Conservation (phyloP, 1,140 invertebrate species). For the Eupristina koningsbergeri region DNA sequence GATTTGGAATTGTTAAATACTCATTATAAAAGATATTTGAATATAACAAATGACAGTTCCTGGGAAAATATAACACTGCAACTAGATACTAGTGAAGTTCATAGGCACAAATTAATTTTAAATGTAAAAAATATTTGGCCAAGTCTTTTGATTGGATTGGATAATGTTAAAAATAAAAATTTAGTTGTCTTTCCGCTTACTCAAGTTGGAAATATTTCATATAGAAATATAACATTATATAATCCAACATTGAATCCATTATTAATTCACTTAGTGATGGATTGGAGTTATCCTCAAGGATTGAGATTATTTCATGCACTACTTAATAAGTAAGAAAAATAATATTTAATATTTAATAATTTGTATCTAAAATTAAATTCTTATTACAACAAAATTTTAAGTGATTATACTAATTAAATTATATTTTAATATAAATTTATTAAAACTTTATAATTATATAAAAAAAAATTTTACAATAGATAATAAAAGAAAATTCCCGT, state of each 20-base stretch:
- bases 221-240: constrained; percentile 75
- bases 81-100: constrained; percentile 84
- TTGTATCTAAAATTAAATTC: no score
- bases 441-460: no score
- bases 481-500: no score
- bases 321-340: constrained; percentile 65
- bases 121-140: constrained; percentile 85
- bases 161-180: constrained; percentile 68
- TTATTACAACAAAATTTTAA: no score
- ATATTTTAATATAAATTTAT: no score
- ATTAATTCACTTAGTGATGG: constrained; percentile 78
- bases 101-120: constrained; percentile 81
- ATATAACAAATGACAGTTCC: constrained; percentile 69
- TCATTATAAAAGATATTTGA: constrained; percentile 75
- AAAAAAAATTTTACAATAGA: no score
- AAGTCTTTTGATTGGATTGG: constrained; percentile 66
- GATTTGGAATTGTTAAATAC: constrained; percentile 77
- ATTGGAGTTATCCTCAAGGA: constrained; percentile 75
- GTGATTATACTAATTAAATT: no score
- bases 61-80: constrained; percentile 83
- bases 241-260: constrained; percentile 79
- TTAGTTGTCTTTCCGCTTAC: constrained; percentile 84
- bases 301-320: constrained; percentile 72
- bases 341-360: neutral
- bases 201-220: constrained; percentile 85